Conservation (phyloP, 2,113 vertebrate species). For the Nothobranchius furzeri region DNA sequence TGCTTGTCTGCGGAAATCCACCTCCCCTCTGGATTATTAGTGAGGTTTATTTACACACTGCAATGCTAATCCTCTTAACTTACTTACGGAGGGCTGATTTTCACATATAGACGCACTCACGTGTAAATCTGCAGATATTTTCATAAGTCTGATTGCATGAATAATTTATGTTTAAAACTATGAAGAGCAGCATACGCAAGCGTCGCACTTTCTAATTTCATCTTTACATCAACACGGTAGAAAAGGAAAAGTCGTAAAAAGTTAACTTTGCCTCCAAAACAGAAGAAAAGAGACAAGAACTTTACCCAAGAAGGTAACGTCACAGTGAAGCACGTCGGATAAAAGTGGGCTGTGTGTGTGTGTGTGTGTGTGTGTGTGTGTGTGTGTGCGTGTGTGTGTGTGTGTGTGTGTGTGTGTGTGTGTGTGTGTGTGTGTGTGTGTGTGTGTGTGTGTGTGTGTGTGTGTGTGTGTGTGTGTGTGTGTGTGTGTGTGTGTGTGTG, state of each 20-base stretch:
- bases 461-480: not conserved
- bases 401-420: not conserved
- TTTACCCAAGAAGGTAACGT: conserved; percentile 33
- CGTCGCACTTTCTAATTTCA: conserved; percentile 1
- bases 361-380: conserved; percentile 4
- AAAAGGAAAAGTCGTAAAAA: conserved; percentile 15
- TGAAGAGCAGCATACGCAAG: not conserved
- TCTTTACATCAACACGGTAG: conserved; percentile 1
- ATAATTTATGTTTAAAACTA: not conserved
- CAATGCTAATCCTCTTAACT: conserved; percentile 23
- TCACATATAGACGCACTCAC: not conserved
- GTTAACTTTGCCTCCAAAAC: conserved; percentile 41
- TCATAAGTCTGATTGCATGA: conserved; percentile 12
- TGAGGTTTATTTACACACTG: conserved; percentile 25
- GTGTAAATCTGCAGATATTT: conserved; percentile 15
- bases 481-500: not conserved
- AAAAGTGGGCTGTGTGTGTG: conserved; percentile 1
- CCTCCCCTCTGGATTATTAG: conserved; percentile 30
- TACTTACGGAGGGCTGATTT: conserved; percentile 4
- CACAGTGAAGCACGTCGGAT: conserved; percentile 23
- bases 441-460: conserved; percentile 1
- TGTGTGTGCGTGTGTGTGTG: not conserved
- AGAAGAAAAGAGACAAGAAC: conserved; percentile 20
- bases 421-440: not conserved
- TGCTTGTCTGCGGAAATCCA: conserved; percentile 10